phyloP scores from a whole-genome alignment of 2,888 invertebrate species.

The Drosophila paramelanica region DNA sequence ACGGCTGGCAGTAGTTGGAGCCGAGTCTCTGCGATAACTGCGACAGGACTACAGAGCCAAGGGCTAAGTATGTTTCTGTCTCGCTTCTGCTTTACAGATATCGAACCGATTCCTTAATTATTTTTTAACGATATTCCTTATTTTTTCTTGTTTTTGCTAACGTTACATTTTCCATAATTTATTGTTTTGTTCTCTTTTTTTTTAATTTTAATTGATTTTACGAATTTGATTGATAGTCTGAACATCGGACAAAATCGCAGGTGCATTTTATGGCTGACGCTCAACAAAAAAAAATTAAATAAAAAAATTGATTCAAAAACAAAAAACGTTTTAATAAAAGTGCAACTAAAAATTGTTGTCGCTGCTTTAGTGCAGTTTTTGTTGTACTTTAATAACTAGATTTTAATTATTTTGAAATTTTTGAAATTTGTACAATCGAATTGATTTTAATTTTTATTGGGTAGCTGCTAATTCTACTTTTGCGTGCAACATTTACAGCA shows the following conservation, averaged over 20 bases:
- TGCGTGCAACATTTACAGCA: slow-evolving; percentile 70
- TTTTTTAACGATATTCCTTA: too few relatives aligned
- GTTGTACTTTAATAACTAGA: not conserved
- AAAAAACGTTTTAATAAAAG: slow-evolving; percentile 11
- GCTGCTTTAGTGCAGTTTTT: slow-evolving; percentile 40
- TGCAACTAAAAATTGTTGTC: slow-evolving; percentile 8
- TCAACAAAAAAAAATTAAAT: slow-evolving; percentile 26
- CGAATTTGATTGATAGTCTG: slow-evolving; percentile 48
- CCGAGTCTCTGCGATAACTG: not conserved
- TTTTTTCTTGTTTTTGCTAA: not conserved
- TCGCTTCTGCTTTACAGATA: not conserved
- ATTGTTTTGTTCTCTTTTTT: not conserved
- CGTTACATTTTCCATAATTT: not conserved
- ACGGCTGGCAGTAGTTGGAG: slow-evolving; percentile 1
- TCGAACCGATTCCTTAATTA: too few relatives aligned
- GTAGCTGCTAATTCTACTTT: slow-evolving; percentile 57
- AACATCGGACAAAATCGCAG: slow-evolving; percentile 36
- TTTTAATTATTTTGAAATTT: not conserved
- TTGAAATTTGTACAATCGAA: slow-evolving; percentile 29
- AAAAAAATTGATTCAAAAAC: slow-evolving; percentile 19
- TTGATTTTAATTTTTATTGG: slow-evolving; percentile 7
- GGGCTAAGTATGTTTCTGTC: slow-evolving; percentile 1
- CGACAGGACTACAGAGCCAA: not conserved
- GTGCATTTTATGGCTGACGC: slow-evolving; percentile 59
- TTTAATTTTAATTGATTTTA: slow-evolving; percentile 56